A percentile compares a stretch with the other conserved stretches of the same genome.
Evolutionary conservation across 1,140 invertebrate genomes (phyloP).

Genomic region (Dufourea novaeangliae): DNA sequence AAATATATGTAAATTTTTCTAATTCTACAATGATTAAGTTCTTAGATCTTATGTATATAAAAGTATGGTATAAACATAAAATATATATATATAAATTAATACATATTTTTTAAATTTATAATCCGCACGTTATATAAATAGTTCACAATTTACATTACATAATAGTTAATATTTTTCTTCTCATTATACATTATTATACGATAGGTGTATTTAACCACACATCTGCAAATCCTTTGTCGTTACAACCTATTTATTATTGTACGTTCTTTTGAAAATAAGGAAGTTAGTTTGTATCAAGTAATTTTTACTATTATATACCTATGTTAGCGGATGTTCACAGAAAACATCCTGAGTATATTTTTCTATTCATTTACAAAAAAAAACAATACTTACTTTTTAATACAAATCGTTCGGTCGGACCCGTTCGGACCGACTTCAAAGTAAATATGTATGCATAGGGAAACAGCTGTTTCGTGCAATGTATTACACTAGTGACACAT

Average conservation of each 20-base stretch:
- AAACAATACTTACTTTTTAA: neutral
- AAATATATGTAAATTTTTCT: conserved; percentile 5
- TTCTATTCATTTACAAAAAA: neutral
- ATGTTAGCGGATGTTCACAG: neutral
- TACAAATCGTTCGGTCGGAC: neutral
- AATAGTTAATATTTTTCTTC: neutral
- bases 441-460: no score
- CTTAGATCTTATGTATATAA: neutral
- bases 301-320: conserved; percentile 5
- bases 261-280: neutral
- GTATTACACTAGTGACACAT: neutral
- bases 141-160: no score
- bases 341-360: neutral
- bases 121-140: no score
- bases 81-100: no score
- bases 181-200: neutral
- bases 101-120: no score
- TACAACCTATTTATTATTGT: neutral
- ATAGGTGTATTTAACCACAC: neutral
- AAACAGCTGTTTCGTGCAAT: conserved; percentile 12
- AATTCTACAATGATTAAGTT: neutral
- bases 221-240: neutral
- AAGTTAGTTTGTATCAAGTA: neutral
- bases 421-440: no score
- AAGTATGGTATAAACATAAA: no score